Evolutionary conservation across 2,888 invertebrate species (phyloP).

Genomic region (Nasonia oneida): DNA sequence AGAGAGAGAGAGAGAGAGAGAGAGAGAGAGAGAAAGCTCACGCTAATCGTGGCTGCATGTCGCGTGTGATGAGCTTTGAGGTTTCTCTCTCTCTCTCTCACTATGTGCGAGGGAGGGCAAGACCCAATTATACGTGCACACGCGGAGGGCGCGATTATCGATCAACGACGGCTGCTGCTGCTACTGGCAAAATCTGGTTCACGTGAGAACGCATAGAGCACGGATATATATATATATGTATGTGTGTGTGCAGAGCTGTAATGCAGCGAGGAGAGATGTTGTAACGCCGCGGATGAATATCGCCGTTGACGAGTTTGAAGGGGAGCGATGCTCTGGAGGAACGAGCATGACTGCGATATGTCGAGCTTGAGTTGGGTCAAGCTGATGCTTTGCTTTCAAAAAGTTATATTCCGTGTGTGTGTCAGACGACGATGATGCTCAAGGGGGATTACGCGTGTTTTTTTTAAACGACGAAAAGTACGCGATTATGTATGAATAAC

Average conservation of each 20-base stretch:
- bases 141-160: slow-evolving; percentile 37
- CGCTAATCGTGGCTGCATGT: slow-evolving; percentile 37
- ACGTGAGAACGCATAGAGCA: neutral
- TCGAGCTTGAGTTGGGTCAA: too few relatives aligned
- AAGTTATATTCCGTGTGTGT: too few relatives aligned
- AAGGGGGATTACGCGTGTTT: neutral
- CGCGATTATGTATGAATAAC: neutral
- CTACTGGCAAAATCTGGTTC: slow-evolving; percentile 34
- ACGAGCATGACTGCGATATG: neutral
- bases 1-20: neutral
- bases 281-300: slow-evolving; percentile 5
- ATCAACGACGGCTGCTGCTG: slow-evolving; percentile 16
- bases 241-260: neutral
- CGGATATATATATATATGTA: neutral
- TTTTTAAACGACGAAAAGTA: too few relatives aligned
- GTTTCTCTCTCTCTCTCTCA: slow-evolving; percentile 38
- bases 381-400: too few relatives aligned
- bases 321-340: neutral
- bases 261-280: neutral
- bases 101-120: slow-evolving; percentile 5
- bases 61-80: slow-evolving; percentile 54
- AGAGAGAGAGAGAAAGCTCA: neutral
- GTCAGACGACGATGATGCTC: too few relatives aligned
- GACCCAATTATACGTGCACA: slow-evolving; percentile 44
- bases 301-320: neutral